Evolutionary conservation across 2,888 invertebrate genomes (phyloP), one percentile per base, ranked within the genome.

Genomic region (Gnatocerus cornutus): DNA sequence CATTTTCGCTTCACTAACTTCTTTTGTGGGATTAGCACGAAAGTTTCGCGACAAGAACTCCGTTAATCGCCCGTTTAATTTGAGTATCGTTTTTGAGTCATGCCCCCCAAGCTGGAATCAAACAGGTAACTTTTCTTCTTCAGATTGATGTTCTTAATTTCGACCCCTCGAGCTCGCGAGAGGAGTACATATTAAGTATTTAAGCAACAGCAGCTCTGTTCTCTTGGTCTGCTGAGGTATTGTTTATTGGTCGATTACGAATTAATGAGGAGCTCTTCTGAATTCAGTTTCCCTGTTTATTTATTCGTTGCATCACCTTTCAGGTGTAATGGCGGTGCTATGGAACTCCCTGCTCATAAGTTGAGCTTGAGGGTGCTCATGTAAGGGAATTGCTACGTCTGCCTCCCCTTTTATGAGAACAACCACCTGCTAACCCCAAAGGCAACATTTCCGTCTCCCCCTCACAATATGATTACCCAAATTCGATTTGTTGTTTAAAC

Each of bases 401-500:
- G 45, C 43, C 58, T 65, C 65, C 62, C 62, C 62, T 56, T 58
- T 37, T 71, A 65, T 68, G 68, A 50, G 68, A 65, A 69, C 65
- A 65, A 69, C 68, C 71, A 71, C 71, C 71, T 71, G 71, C 71
- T 64, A 69, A 48, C 71, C 71, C 71, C 68, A 65, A 68, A 61
- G 64, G 71, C 58, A 64, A 71, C 68, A 59, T 64, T 62, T 55
- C 55, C 16, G 55, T 9, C 65, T 68, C 64, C 65, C 61, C 68
- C 52, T 14, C 14, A 29, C 56, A 55, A 56, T 71, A 56, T 71
- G 71, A 67, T 68, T 71, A 59, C 68, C 61, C 46, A 69, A 71
- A 71, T 71, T 71, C 71, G 71, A 71, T 71, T 71, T 71, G 70
- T 70, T 67, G 70, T 55, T 70, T 70, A 67, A 70, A 70, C 70